phyloP scores from a whole-genome alignment of 2,113 vertebrate species.

The Lepidothrix coronata region DNA sequence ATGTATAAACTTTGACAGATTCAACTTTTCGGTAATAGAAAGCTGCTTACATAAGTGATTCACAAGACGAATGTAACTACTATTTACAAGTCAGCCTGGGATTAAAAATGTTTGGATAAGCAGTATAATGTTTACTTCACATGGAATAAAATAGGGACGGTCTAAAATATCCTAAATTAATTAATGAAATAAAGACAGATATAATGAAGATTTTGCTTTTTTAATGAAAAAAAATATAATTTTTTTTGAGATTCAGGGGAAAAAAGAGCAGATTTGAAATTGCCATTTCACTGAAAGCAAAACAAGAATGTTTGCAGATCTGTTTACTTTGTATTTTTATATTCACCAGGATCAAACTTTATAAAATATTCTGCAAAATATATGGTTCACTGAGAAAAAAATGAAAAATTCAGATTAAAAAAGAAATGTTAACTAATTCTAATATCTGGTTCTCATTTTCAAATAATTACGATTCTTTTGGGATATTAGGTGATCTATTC shows the following conservation, averaged over 20 bases:
- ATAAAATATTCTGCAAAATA: background rate
- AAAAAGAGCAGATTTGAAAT: background rate
- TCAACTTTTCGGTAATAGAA: background rate
- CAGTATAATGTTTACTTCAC: background rate
- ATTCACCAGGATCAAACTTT: background rate
- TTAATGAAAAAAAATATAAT: background rate
- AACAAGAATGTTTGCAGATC: background rate
- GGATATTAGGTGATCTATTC: background rate
- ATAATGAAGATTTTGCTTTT: background rate
- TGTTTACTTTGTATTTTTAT: background rate
- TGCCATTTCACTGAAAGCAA: background rate
- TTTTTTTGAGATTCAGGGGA: background rate
- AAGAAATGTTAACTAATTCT: background rate
- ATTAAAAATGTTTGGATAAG: background rate
- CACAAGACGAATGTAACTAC: background rate
- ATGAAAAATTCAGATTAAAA: background rate
- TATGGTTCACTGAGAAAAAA: background rate
- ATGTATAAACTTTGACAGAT: background rate
- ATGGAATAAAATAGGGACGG: background rate
- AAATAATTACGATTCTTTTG: background rate
- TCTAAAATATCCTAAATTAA: background rate
- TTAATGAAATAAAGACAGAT: background rate
- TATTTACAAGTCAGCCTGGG: background rate
- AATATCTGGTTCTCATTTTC: background rate
- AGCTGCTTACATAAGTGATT: background rate